These are phyloP conservation scores for Trichacis sp. DNA, from an alignment of 2,888 invertebrate genomes.

Conservation along the genomic window DNA sequence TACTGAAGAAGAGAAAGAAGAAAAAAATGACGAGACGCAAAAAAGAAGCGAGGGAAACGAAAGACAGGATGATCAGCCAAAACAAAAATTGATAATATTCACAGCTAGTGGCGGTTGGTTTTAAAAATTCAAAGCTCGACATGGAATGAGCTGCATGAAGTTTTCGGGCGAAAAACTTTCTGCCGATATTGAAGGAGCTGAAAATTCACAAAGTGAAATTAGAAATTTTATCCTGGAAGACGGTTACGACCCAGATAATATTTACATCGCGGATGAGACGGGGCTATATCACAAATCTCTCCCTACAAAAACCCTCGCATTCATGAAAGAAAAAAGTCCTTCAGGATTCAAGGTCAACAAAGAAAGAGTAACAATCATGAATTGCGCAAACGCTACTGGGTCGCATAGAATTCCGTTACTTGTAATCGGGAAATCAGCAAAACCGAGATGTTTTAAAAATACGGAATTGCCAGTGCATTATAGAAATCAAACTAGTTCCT, in stretches of 20 bases:
- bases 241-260: slow-evolving; percentile 14
- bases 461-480: slow-evolving; percentile 27
- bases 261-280: slow-evolving; percentile 33
- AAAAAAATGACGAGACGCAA: neutral
- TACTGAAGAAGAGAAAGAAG: neutral
- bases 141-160: slow-evolving; percentile 5
- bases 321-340: slow-evolving; percentile 21
- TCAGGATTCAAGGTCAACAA: slow-evolving; percentile 43
- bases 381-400: slow-evolving; percentile 48
- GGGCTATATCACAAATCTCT: slow-evolving; percentile 39
- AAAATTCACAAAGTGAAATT: neutral
- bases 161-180: slow-evolving; percentile 11
- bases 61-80: neutral
- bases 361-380: slow-evolving; percentile 46
- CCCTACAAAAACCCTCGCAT: slow-evolving; percentile 35
- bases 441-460: slow-evolving; percentile 46
- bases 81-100: neutral
- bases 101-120: neutral
- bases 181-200: neutral
- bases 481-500: slow-evolving; percentile 40
- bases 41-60: no score
- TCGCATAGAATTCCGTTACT: slow-evolving; percentile 48
- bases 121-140: neutral
- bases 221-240: neutral
- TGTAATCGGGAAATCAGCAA: slow-evolving; percentile 50